Percentiles rank a stretch among this genome's conserved stretches.
Conservation (phyloP, 2,797 vertebrate genomes). For the Galago senegalensis region DNA sequence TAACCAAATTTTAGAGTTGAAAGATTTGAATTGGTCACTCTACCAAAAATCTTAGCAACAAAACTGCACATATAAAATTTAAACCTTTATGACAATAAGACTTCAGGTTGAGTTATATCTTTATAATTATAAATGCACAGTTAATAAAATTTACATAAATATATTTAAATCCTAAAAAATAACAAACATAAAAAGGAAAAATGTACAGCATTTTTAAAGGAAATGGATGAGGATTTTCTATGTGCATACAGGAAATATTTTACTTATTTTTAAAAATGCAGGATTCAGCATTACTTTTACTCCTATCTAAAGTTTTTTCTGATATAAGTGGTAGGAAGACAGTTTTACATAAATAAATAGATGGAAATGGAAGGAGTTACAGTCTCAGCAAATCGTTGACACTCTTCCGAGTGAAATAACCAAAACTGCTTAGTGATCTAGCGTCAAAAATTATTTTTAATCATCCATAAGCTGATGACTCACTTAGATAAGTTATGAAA, state of each 20-base stretch:
- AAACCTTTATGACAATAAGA: slow-evolving; percentile 26
- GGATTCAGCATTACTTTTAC: not conserved
- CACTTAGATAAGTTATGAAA: not conserved
- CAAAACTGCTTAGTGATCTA: not conserved
- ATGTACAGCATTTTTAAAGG: slow-evolving; percentile 8
- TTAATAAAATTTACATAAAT: not conserved
- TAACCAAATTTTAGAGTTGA: slow-evolving; percentile 1
- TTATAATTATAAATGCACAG: not conserved
- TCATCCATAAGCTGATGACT: not conserved
- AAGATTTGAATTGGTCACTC: not conserved
- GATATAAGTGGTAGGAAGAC: not conserved
- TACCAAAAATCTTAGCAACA: not conserved
- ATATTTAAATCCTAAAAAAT: slow-evolving; percentile 30
- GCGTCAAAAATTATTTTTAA: not conserved
- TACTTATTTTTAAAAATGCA: not conserved
- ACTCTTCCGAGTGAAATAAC: not conserved
- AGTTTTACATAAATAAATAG: not conserved
- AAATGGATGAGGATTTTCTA: not conserved
- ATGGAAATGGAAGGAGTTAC: not conserved
- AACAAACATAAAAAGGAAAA: slow-evolving; percentile 24
- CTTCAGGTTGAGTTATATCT: not conserved
- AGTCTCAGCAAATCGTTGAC: not conserved
- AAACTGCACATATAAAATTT: slow-evolving; percentile 2
- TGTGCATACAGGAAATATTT: not conserved
- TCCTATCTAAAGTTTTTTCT: not conserved